Evolutionary conservation across 1,140 invertebrate species (phyloP), one percentile per base, ranked within the genome.

Genomic region (Drosophila equinoxialis): DNA sequence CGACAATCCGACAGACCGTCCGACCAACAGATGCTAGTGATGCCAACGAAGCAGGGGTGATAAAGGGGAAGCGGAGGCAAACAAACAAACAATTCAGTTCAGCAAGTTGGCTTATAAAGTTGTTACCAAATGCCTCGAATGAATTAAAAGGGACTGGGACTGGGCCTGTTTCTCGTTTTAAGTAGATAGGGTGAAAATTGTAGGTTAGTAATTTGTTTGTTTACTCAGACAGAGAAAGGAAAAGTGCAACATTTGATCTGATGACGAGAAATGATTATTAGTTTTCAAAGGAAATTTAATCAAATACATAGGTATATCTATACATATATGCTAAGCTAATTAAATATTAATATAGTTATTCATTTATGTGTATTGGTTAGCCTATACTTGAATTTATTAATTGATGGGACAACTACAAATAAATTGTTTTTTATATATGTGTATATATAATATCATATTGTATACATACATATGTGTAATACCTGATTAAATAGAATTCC

Each of bases 21-120:
- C 60, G 70, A 58, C 17, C 17, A 51, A 51, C 45, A 51, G 45
- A 51, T 51, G 45, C 17, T 51, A 51, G 45, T 20, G 45, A 51
- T 51, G 45, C 45, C 17, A 51, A 23, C 20, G 6, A 10, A 23
- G 10, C 3, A 11, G 8, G 20, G 45, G 11, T 1, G 6, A 7
- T 1, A n/a, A 48, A 3, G 45, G 17, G 17, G 10, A 1, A 11
- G 10, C 23, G 11, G 17, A 45, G 17, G 7, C 17, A 11, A 51
- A 51, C 65, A 75, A 75, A 76, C 70, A 77, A 77, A 64, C 62
- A 64, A 82, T 87, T 86, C 75, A 63, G 82, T 64, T 73, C 79
- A 73, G 78, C 70, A 78, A 71, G 67, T 72, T 83, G 79, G 79
- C 79, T 87, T 87, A 89, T 89, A 70, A 87, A 89, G 73, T 89